Conservation (phyloP, 2,888 invertebrate genomes). For the Drosophila anomelani region DNA sequence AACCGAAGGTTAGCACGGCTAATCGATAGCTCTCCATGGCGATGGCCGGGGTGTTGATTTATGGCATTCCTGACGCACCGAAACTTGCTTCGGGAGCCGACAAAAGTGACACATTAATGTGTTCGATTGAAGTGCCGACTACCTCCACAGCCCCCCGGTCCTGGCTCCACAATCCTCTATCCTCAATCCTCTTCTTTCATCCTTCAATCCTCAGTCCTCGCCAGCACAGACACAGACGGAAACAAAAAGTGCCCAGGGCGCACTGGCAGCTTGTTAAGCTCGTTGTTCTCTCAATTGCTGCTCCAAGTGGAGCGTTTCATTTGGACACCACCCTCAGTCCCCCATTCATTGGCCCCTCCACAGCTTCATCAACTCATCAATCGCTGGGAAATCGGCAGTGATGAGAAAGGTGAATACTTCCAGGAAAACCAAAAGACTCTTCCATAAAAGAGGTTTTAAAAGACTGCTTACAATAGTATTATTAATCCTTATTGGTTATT, state of each 20-base stretch:
- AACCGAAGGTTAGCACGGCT: conserved; percentile 32
- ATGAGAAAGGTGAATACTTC: conserved; percentile 7
- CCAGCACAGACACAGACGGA: conserved; percentile 15
- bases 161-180: background rate
- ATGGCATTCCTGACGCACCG: conserved; percentile 60
- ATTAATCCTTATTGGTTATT: background rate
- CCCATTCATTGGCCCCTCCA: background rate
- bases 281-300: conserved; percentile 76
- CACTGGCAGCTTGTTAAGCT: conserved; percentile 71
- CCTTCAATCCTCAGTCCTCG: background rate
- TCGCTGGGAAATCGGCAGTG: background rate
- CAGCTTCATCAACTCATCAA: conserved; percentile 28
- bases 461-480: background rate
- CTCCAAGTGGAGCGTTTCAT: conserved; percentile 60
- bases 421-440: background rate
- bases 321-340: conserved; percentile 30
- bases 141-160: background rate
- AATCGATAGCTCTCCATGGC: conserved; percentile 52
- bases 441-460: too few species aligned
- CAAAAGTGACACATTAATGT: conserved; percentile 63
- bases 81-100: conserved; percentile 45
- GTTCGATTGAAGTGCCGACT: conserved; percentile 50
- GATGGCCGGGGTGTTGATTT: conserved; percentile 68
- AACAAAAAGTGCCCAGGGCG: conserved; percentile 45
- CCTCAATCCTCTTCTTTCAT: background rate